Evolutionary conservation across 2,888 invertebrate genomes (phyloP), one percentile per base, ranked within the genome.

Genomic region (Dromius quadrimaculatus): DNA sequence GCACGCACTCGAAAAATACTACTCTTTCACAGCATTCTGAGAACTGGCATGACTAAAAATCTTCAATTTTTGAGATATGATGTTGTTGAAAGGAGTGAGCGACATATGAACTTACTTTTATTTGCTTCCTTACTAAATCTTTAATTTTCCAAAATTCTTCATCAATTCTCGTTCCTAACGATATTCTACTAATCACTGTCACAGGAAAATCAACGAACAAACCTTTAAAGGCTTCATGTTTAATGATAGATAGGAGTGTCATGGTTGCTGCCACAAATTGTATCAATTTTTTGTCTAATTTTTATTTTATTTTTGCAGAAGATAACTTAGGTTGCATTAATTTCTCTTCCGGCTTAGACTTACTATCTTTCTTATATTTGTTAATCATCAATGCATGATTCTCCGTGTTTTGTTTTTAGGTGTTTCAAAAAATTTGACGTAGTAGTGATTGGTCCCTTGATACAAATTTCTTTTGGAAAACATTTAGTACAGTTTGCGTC

Each of bases 351-450:
- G n/a, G 3, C n/a, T 38, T 13, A 11, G 3, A 2, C 13, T 38
- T 38, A 13, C 13, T 38, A 38, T 4, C 3, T 6, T 38, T 38
- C 13, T 3, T n/a, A n/a, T 3, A 38, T 38, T 38, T 38, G 32
- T 6, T 32, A 32, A 5, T 32, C 9, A 8, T 32, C 9, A 38
- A 38, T 38, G n/a, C 38, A 38, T 9, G 38, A 38, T 9, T 38
- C 38, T 6, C 38, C 38, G 13, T 38, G 38, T 13, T 38, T 38
- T 38, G 47, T 13, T 47, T 47, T 47, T 15, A 47, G 15, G 15
- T 47, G 47, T 47, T 47, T 47, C 15, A 47, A 47, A n/a, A 47
- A 47, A 47, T 47, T 47, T 8, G 47, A 47, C 6, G 13, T 47
- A 15, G 47, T 17, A 13, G 47, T 17, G 6, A n/a, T 47, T 47